These are phyloP conservation scores for Lutraria rhynchaena DNA, from an alignment of 1,140 invertebrate genomes.

Conservation along the genomic window DNA sequence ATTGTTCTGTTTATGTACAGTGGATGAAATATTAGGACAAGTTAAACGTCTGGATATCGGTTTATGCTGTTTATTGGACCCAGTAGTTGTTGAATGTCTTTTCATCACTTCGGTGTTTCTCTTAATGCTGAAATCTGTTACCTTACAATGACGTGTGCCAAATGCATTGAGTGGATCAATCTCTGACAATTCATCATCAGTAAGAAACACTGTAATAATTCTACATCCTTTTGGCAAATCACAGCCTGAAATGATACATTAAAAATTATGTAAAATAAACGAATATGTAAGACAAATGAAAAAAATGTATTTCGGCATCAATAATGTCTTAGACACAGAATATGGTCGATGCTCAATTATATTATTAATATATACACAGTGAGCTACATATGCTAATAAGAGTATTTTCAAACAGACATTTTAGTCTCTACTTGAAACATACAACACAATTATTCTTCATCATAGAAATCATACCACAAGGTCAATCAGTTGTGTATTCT, in stretches of 20 bases:
- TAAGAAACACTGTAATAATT: slow-evolving; percentile 49
- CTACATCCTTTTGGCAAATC: slow-evolving; percentile 51
- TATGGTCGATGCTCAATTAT: no score
- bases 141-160: slow-evolving; percentile 49
- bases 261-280: no score
- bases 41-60: slow-evolving; percentile 19
- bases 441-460: no score
- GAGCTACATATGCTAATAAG: no score
- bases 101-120: slow-evolving; percentile 16
- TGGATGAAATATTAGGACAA: slow-evolving; percentile 8
- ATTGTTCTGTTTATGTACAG: background rate
- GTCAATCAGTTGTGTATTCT: no score
- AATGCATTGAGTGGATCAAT: slow-evolving; percentile 33
- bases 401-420: no score
- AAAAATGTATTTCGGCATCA: no score
- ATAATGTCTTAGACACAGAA: no score
- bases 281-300: no score
- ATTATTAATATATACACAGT: no score
- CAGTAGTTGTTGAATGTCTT: background rate
- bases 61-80: slow-evolving; percentile 1
- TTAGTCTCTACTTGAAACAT: no score
- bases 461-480: no score
- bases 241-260: slow-evolving; percentile 47
- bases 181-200: slow-evolving; percentile 32
- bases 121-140: slow-evolving; percentile 37